Evolutionary conservation across 2,797 vertebrate species (phyloP).

Genomic region (Argya squamiceps): DNA sequence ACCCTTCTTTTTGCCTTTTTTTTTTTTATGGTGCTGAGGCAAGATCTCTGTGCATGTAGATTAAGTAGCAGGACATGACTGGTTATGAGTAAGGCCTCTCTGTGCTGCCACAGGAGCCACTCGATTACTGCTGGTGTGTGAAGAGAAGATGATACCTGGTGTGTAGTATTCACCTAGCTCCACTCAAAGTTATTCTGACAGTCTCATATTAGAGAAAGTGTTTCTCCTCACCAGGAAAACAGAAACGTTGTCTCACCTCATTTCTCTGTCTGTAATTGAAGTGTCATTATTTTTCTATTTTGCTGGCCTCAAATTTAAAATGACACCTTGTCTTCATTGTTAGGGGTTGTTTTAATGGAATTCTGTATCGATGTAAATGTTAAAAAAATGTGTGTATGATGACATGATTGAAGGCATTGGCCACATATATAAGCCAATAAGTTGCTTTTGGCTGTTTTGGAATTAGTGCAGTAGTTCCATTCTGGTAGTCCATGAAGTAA

Average conservation of each 20-base stretch:
- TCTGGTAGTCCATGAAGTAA: neutral
- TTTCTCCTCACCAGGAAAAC: neutral
- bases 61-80: neutral
- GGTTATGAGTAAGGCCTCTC: neutral
- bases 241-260: neutral
- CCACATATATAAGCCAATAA: neutral
- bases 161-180: neutral
- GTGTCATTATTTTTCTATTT: neutral
- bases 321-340: neutral
- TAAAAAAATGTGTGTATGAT: rapidly evolving
- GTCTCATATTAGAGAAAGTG: neutral
- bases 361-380: neutral
- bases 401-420: neutral
- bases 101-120: neutral
- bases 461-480: neutral
- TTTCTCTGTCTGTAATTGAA: neutral
- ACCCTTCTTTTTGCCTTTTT: neutral
- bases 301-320: neutral
- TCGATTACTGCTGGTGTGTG: neutral
- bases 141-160: neutral
- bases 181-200: neutral
- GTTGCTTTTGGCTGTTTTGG: neutral
- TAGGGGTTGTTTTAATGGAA: neutral
- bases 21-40: neutral
- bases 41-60: neutral